Base-by-base conservation (phyloP, 2,797 vertebrate genomes). In the Nannoperca australis region DNA sequence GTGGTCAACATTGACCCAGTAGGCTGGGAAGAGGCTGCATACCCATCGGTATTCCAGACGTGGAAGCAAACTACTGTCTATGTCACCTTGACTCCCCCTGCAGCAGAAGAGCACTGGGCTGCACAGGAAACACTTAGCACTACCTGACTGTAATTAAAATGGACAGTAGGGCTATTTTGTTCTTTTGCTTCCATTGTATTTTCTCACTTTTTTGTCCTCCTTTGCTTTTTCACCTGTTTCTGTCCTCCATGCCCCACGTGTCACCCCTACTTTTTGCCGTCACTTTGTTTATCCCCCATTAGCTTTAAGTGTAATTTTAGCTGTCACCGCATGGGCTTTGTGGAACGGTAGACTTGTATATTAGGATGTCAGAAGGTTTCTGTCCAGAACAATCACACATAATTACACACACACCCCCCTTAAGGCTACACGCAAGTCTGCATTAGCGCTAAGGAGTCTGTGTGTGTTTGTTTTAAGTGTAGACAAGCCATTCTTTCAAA, bases 1-100 rank as follows among this genome's bases (percentile, higher is more conserved):
- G 87, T 84, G 87, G 85, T 92, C 88, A 92, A 61, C 86, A 73
- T 55, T 91, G 89, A 88, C 88, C 89, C 45, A 68, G 77, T 70
- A 78, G 78, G 73, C 72, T 78, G 75, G 65, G 73, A 85, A 74
- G 81, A 81, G 75, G 62, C 79, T 81, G 79, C 78, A 70, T 81
- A 71, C 79, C 90, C 85, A 93, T 93, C 89, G 85, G 92, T 93
- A 92, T 93, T 93, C 92, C 83, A 90, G 88, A 91, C 86, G 56
- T 88, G 63, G 75, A 91, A 81, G 83, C 84, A 85, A 87, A 87
- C 84, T 82, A 87, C 88, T 77, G 78, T 85, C 90, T 87, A 84
- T 91, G 91, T 94, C 91, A 94, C 93, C 92, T 94, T 94, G 91
- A 94, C 88, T 93, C 81, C 88, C 83, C 85, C 88, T 80, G 87